Evolutionary conservation across 2,113 vertebrate species (phyloP).

Genomic region (Vidua macroura): DNA sequence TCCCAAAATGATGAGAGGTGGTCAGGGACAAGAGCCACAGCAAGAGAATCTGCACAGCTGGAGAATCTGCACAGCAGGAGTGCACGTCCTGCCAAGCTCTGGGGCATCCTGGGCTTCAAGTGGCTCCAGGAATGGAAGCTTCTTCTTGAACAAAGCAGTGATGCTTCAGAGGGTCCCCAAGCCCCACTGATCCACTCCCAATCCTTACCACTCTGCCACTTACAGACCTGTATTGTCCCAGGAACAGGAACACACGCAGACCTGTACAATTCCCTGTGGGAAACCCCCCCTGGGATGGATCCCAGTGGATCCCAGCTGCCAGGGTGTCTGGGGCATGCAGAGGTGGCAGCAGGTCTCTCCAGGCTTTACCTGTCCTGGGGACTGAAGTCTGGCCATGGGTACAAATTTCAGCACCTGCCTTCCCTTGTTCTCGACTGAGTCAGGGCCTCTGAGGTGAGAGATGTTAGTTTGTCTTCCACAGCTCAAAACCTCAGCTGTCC

Average conservation of each 20-base stretch:
- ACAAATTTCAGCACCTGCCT: neutral
- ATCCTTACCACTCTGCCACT: neutral
- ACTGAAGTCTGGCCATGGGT: neutral
- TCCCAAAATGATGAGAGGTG: neutral
- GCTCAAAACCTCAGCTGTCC: neutral
- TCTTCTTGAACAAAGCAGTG: rapidly evolving
- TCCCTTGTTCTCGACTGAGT: neutral
- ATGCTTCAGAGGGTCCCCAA: neutral
- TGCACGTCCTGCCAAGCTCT: rapidly evolving
- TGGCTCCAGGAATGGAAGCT: neutral
- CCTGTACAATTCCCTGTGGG: no score
- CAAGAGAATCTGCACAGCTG: neutral
- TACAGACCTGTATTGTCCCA: rapidly evolving
- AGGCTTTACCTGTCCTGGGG: neutral
- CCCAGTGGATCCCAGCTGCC: neutral
- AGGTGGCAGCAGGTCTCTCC: neutral
- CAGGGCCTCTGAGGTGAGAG: neutral
- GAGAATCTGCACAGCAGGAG: neutral
- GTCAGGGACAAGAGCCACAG: neutral
- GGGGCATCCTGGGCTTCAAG: rapidly evolving
- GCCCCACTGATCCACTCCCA: neutral
- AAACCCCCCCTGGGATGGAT: rapidly evolving
- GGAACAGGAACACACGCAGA: neutral
- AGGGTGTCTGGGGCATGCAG: neutral
- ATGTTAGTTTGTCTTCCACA: neutral